phyloP scores from a whole-genome alignment of 2,113 vertebrate species.

The Glareola pratincola region DNA sequence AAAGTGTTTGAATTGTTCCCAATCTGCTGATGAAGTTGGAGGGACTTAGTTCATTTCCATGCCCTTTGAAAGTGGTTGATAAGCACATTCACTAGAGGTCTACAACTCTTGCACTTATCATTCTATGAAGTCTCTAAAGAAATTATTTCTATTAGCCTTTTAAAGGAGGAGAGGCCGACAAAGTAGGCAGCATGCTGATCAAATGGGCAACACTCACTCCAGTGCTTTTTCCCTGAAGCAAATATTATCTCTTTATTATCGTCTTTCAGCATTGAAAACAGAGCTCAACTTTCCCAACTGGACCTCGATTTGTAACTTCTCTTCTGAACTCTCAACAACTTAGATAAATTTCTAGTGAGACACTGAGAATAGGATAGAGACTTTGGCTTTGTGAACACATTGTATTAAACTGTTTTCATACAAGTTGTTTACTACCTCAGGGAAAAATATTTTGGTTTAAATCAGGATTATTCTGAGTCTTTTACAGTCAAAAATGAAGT shows the following conservation, averaged over 20 bases:
- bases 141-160: slow-evolving; percentile 25
- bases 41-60: neutral
- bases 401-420: neutral
- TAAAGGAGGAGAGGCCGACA: neutral
- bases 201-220: neutral
- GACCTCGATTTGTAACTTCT: neutral
- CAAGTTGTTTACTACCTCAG: neutral
- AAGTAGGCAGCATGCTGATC: neutral
- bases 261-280: neutral
- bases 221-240: neutral
- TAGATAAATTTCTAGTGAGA: neutral
- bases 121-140: neutral
- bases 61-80: slow-evolving; percentile 17
- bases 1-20: neutral
- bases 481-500: neutral
- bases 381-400: neutral
- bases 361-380: neutral
- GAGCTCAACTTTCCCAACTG: neutral
- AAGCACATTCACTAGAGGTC: neutral
- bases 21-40: neutral
- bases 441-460: neutral
- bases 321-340: neutral
- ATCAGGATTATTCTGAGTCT: neutral
- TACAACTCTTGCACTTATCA: neutral
- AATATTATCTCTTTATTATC: neutral